Base-by-base conservation (phyloP, 2,797 vertebrate genomes). In the Oreortyx pictus region DNA sequence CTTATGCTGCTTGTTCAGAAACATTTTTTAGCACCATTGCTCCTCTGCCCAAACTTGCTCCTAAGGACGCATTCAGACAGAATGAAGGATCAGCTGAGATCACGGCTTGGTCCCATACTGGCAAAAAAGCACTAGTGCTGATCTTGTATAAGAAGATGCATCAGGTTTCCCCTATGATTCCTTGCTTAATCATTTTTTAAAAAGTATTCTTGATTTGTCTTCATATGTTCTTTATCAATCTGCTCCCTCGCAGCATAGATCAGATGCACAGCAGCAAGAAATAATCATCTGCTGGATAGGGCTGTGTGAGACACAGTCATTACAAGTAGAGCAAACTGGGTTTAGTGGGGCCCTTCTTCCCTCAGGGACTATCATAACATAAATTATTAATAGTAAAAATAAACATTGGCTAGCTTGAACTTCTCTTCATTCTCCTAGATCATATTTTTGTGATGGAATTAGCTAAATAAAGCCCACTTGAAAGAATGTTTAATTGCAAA, bases 301-400 rank as follows among this genome's bases (percentile, higher is more conserved):
- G 15, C n/a, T 87, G 52, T 93, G 89, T 72, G 73, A 94, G 59
- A 87, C 77, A 37, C 46, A 76, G 56, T 47, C 84, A 89, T 33
- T 49, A 66, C 61, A 88, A 13, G 65, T 64, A 82, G 71, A 87
- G 77, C 54, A 93, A 95, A 94, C 68, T 65, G 78, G 70, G 60
- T 70, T 92, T 88, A 86, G 66, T 80, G 94, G 57, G 86, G 89
- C 89, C 95, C 94, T 86, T 16, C 66, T 54, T 87, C 57, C 91
- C 82, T 84, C 59, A 31, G 47, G 88, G 65, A 89, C 82, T 86
- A 54, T 47, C 73, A 81, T 89, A 83, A 94, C 89, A 91, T 94
- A 96, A 94, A 94, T 96, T 94, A 95, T 93, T 96, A 96, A 96
- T 94, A 94, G 96, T 78, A 86, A 94, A 96, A 96, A 96, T 93